phyloP scores from a whole-genome alignment of 2,888 invertebrate genomes.

The Lycocerus yunnanus region DNA sequence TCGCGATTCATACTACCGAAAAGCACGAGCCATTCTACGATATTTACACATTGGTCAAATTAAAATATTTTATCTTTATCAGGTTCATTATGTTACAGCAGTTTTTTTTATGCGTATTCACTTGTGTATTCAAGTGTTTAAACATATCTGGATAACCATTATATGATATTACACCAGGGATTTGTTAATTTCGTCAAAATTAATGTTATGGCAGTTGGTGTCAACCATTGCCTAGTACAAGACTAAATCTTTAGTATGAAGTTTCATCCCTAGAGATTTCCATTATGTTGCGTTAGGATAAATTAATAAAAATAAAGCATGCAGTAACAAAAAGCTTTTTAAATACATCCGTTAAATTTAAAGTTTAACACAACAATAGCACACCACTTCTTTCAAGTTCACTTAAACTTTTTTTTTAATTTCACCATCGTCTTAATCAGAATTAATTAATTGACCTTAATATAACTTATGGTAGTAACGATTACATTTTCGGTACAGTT shows the following conservation, averaged over 20 bases:
- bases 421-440: neutral
- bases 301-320: slow-evolving; percentile 12
- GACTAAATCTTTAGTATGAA: slow-evolving; percentile 46
- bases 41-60: slow-evolving; percentile 25
- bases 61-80: slow-evolving; percentile 23
- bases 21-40: slow-evolving; percentile 7
- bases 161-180: slow-evolving; percentile 45
- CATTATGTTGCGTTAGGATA: slow-evolving; percentile 40
- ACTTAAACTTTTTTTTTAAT: neutral
- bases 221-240: slow-evolving; percentile 55
- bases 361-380: neutral
- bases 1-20: slow-evolving; percentile 7
- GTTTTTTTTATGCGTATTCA: slow-evolving; percentile 23
- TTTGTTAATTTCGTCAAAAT: slow-evolving; percentile 44
- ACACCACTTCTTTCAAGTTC: neutral
- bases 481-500: neutral
- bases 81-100: slow-evolving; percentile 19
- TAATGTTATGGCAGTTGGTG: slow-evolving; percentile 47
- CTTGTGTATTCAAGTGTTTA: slow-evolving; percentile 29
- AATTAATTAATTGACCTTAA: neutral
- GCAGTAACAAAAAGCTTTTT: neutral
- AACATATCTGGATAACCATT: slow-evolving; percentile 29
- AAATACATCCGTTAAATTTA: neutral
- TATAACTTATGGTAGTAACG: neutral
- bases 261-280: slow-evolving; percentile 49